Evolutionary conservation across 2,888 invertebrate species (phyloP), one percentile per base, ranked within the genome.

Genomic region (Orthosia cruda): DNA sequence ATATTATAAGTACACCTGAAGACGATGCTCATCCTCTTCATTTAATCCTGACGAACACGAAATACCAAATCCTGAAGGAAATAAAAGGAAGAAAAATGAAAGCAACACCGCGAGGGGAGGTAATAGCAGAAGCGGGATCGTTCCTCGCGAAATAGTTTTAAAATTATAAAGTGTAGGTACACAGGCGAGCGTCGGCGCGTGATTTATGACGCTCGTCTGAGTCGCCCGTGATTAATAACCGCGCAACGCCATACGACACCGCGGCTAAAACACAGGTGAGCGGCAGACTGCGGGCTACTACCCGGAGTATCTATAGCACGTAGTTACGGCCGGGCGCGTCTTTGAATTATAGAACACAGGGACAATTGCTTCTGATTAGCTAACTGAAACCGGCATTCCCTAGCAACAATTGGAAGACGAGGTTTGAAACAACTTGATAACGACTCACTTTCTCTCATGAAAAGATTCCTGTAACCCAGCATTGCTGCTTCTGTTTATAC

Each of bases 121-220:
- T 64, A 66, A 84, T 64, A 74, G 76, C 68, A 67, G 65, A 58
- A 71, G 61, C 63, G 58, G 45, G 59, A 66, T 75, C 71, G 57
- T 54, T 74, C 52, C 54, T 61, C 66, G 62, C 49, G 74, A 83
- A 84, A 87, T 89, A 89, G 90, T 89, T 89, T 88, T 86, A 84
- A 89, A 89, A 86, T 89, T 83, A 87, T 86, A 85, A 87, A 87
- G 75, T 86, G 71, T 81, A 75, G 62, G 77, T 72, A 75, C 54
- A 71, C 59, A 54, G 20, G 45, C 57, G 20, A 58, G 70, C 65
- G 66, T 71, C 62, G 45, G 49, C 85, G 79, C 64, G 77, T 89
- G 89, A 89, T 89, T 89, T 88, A 90, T 89, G 81, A 81, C 58
- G 76, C 70, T 32, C 72, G 84, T 69, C 77, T 58, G 80, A 83